Evolutionary conservation across 2,113 vertebrate genomes (phyloP).

Genomic region (Chloropsis hardwickii): DNA sequence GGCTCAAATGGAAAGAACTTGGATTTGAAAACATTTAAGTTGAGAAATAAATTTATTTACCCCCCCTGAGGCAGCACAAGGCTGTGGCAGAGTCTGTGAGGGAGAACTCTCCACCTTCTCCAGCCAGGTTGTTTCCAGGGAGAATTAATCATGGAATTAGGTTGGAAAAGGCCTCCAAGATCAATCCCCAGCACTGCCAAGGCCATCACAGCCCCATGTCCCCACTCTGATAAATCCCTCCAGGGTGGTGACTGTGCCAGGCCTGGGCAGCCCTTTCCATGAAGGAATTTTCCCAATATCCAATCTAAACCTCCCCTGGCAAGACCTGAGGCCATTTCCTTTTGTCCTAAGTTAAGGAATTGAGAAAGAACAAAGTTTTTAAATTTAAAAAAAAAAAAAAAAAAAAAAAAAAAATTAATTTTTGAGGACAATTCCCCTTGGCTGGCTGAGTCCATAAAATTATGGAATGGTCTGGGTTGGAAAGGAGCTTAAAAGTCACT

Average conservation of each 20-base stretch:
- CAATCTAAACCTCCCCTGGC: not conserved
- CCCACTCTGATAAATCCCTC: not conserved
- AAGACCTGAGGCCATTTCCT: not conserved
- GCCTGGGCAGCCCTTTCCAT: not conserved
- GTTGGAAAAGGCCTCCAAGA: not conserved
- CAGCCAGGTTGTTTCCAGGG: not conserved
- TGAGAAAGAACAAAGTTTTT: not conserved
- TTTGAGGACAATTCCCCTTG: not conserved
- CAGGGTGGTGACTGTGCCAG: not conserved
- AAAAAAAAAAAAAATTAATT: not conserved
- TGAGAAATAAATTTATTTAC: not conserved
- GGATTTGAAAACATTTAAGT: rapidly evolving
- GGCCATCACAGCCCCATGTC: not conserved
- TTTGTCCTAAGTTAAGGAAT: not conserved
- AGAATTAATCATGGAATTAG: not conserved
- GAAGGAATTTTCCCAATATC: not conserved
- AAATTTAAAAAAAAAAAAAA: not conserved
- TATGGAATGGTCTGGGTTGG: not conserved
- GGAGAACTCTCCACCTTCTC: not conserved
- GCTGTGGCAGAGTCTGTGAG: not conserved
- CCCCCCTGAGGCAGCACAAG: rapidly evolving
- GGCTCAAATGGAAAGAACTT: rapidly evolving
- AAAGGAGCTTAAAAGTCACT: not conserved
- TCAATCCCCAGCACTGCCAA: not conserved
- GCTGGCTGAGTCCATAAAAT: not conserved